Percentiles rank a stretch among this genome's conserved stretches.
phyloP scores from a whole-genome alignment of 2,888 invertebrate species.

The Eupithecia pulchellata region DNA sequence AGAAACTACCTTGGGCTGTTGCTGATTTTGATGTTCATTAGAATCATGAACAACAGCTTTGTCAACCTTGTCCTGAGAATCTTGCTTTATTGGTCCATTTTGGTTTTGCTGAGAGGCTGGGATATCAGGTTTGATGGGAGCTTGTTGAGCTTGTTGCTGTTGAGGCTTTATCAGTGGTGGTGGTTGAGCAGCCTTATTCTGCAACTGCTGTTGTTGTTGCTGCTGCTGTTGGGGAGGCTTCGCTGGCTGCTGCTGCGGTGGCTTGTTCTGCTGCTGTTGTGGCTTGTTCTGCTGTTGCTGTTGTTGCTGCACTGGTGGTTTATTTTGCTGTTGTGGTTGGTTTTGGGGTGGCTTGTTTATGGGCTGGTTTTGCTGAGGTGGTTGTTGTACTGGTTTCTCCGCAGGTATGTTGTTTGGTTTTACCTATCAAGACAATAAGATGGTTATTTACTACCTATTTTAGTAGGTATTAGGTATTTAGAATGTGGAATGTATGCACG shows the following conservation, averaged over 20 bases:
- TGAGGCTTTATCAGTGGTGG: slow-evolving; percentile 41
- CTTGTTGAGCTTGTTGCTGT: slow-evolving; percentile 43
- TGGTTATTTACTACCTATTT: not conserved
- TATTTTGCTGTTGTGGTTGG: slow-evolving; percentile 40
- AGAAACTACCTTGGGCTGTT: slow-evolving; percentile 47
- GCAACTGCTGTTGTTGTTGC: not conserved
- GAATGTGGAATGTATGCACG: no score
- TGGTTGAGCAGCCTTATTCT: slow-evolving; percentile 4
- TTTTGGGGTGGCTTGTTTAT: slow-evolving; percentile 47
- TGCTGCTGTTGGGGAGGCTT: slow-evolving; percentile 40
- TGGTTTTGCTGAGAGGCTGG: slow-evolving; percentile 45
- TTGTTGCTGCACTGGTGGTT: slow-evolving; percentile 31
- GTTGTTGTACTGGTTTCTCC: slow-evolving; percentile 46
- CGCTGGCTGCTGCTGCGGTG: slow-evolving; percentile 46
- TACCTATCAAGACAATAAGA: slow-evolving; percentile 31
- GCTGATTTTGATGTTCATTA: slow-evolving; percentile 47
- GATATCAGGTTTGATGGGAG: slow-evolving; percentile 43
- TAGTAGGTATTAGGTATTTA: no score
- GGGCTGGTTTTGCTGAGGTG: slow-evolving; percentile 39
- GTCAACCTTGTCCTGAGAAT: slow-evolving; percentile 65
- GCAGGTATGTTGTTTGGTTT: slow-evolving; percentile 42
- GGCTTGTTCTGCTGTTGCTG: slow-evolving; percentile 44
- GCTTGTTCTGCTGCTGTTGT: slow-evolving; percentile 47
- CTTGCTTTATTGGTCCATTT: slow-evolving; percentile 52
- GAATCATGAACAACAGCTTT: slow-evolving; percentile 56